These are phyloP conservation scores for Diaphora mendica DNA, from an alignment of 2,888 invertebrate genomes.

Conservation along the genomic window DNA sequence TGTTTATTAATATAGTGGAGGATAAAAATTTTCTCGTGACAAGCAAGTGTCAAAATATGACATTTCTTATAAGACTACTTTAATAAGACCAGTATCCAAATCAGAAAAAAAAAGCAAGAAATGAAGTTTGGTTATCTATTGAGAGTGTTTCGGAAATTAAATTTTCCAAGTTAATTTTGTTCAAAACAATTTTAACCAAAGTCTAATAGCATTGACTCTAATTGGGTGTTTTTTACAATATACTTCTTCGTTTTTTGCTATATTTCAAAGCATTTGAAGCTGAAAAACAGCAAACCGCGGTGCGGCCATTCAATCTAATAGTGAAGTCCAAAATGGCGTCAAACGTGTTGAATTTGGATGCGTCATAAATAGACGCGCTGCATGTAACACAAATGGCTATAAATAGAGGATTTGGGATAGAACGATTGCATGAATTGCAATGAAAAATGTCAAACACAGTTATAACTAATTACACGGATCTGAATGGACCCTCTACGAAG, in stretches of 20 bases:
- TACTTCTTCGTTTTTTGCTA: background rate
- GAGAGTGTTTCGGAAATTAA: conserved; percentile 40
- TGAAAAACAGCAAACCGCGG: conserved; percentile 26
- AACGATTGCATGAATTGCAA: conserved; percentile 67
- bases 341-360: conserved; percentile 70
- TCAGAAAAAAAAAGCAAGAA: conserved; percentile 8
- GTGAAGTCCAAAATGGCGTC: conserved; percentile 81
- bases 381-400: conserved; percentile 76
- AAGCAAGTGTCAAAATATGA: background rate
- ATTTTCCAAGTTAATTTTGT: conserved; percentile 15
- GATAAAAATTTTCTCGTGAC: too few relatives aligned
- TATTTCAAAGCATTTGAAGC: background rate
- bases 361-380: conserved; percentile 81
- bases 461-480: conserved; percentile 84
- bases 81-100: conserved; percentile 20
- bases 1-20: too few relatives aligned
- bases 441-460: conserved; percentile 85
- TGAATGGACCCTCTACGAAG: conserved; percentile 83
- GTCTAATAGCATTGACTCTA: conserved; percentile 4
- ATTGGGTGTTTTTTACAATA: conserved; percentile 1
- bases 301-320: conserved; percentile 48
- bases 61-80: conserved; percentile 6
- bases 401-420: conserved; percentile 77
- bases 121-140: conserved; percentile 21
- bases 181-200: conserved; percentile 20